Conservation (phyloP, 2,113 vertebrate genomes). For the Psephotus haematonotus region DNA sequence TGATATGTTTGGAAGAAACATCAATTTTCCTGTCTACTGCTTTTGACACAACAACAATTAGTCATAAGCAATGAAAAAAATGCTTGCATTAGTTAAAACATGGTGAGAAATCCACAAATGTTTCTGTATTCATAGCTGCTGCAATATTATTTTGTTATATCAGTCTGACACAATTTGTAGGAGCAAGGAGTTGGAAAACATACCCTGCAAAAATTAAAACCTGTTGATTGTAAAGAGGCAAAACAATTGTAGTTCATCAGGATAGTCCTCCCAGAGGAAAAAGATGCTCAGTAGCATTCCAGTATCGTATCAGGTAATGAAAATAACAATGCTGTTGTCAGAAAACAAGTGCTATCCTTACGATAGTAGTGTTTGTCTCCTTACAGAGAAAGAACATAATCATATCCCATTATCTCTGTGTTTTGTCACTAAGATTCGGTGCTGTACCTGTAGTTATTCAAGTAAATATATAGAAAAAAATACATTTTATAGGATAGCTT, state of each 20-base stretch:
- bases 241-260: background rate
- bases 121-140: background rate
- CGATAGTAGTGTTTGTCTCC: background rate
- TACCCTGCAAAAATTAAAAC: background rate
- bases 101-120: background rate
- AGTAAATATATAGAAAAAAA: background rate
- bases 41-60: slow-evolving; percentile 59
- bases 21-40: slow-evolving; percentile 53
- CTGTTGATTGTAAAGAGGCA: background rate
- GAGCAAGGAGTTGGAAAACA: background rate
- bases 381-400: background rate
- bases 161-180: background rate
- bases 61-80: slow-evolving; percentile 41
- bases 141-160: background rate
- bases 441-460: background rate
- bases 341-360: background rate
- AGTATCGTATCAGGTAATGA: background rate
- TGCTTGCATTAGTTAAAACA: slow-evolving; percentile 16
- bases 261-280: background rate
- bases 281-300: background rate
- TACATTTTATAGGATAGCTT: background rate
- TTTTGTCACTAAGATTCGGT: background rate
- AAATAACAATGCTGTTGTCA: background rate
- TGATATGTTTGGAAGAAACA: slow-evolving; percentile 63
- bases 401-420: background rate